Percentiles rank a stretch among this genome's conserved stretches.
Evolutionary conservation across 2,797 vertebrate genomes (phyloP).

Genomic region (Rhyacichthys aspro): DNA sequence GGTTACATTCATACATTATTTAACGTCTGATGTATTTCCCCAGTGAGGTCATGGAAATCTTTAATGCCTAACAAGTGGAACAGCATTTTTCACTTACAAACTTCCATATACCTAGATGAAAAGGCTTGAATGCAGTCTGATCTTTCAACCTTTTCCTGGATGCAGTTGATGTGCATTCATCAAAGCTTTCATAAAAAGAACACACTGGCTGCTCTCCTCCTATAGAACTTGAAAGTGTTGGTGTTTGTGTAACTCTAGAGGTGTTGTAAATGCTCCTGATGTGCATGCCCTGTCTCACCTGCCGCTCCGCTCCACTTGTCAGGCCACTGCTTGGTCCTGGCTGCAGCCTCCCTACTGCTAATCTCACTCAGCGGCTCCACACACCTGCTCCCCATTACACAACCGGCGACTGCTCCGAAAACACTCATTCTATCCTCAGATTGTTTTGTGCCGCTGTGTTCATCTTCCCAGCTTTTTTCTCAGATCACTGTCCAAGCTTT

Average conservation of each 20-base stretch:
- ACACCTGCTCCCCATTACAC: constrained; percentile 6
- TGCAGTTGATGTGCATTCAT: not conserved
- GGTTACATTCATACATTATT: no score
- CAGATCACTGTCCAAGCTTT: not conserved
- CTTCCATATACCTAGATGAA: not conserved
- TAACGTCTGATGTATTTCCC: not conserved
- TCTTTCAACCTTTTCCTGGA: not conserved
- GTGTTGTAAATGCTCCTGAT: not conserved
- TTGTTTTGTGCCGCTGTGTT: not conserved
- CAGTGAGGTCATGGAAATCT: not conserved
- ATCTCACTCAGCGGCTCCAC: not conserved
- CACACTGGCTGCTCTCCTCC: not conserved
- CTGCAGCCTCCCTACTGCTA: not conserved
- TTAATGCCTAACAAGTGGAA: no score
- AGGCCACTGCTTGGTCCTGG: not conserved
- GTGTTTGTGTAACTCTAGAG: not conserved
- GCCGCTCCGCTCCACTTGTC: not conserved
- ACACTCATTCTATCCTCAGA: not conserved
- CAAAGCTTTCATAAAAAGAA: not conserved
- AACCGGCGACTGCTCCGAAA: not conserved
- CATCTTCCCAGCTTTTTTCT: not conserved
- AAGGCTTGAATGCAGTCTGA: not conserved
- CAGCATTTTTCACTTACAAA: not conserved
- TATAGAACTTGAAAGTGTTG: not conserved
- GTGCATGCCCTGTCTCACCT: no score